Conservation (phyloP, 2,797 vertebrate species). For the Antrozous pallidus region DNA sequence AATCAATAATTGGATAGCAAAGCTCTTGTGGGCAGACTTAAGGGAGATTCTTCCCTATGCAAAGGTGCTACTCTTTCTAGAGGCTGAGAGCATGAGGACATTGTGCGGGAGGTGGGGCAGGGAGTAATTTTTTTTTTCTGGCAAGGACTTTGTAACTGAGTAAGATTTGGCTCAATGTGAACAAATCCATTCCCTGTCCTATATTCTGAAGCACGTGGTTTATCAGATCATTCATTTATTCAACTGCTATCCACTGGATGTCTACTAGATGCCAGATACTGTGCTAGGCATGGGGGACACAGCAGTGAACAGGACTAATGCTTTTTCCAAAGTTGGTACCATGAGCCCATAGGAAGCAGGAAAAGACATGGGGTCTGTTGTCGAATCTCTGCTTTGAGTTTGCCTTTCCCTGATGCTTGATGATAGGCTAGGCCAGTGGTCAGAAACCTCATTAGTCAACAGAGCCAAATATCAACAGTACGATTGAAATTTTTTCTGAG, state of each 20-base stretch:
- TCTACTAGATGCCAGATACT: conserved; percentile 21
- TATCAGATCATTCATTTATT: conserved; percentile 34
- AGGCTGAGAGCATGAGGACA: not conserved
- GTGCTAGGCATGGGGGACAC: not conserved
- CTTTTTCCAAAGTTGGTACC: not conserved
- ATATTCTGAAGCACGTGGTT: not conserved
- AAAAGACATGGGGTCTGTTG: conserved; percentile 5
- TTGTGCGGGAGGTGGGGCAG: not conserved
- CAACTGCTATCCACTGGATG: not conserved
- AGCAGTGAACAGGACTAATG: not conserved
- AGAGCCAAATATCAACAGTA: no score
- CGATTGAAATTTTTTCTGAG: no score
- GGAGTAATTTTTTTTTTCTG: not conserved
- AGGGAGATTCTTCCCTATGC: not conserved
- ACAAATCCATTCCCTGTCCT: conserved; percentile 2
- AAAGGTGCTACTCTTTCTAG: conserved; percentile 5
- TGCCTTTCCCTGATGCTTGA: not conserved
- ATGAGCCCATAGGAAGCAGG: not conserved
- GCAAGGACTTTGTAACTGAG: conserved; percentile 2
- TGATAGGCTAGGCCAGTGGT: not conserved
- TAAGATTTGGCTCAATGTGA: conserved; percentile 2
- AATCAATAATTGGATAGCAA: not conserved
- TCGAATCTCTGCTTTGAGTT: conserved; percentile 10
- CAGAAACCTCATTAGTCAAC: no score
- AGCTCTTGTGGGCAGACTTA: not conserved